A percentile compares a stretch with the other conserved stretches of the same genome.
Evolutionary conservation across 2,797 vertebrate genomes (phyloP).

Genomic region (Calcarius lapponicus): DNA sequence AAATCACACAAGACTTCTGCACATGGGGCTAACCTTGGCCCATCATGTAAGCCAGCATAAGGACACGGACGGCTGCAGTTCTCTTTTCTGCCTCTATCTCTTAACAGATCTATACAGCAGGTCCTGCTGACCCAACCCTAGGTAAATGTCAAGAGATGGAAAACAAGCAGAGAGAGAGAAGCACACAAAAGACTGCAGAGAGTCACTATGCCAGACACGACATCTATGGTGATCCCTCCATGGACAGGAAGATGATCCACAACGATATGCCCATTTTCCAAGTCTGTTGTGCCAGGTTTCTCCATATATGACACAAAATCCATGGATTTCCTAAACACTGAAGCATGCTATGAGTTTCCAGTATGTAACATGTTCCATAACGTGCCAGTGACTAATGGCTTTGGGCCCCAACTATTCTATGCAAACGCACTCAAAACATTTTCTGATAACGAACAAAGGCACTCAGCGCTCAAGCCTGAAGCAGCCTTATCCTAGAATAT

Average conservation of each 20-base stretch:
- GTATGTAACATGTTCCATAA: rapidly evolving
- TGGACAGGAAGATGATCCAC: background rate
- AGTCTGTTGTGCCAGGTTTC: background rate
- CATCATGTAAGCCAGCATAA: background rate
- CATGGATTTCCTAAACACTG: background rate
- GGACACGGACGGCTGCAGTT: background rate
- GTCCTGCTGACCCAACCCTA: background rate
- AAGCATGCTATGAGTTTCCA: background rate
- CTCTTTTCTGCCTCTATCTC: background rate
- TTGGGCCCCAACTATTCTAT: background rate
- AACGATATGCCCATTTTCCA: background rate
- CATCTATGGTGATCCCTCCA: background rate
- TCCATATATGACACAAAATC: background rate
- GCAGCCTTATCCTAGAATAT: background rate
- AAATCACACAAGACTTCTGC: background rate
- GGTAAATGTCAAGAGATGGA: background rate
- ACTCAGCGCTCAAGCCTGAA: background rate
- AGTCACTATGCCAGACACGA: rapidly evolving
- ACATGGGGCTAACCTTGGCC: background rate
- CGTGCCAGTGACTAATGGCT: background rate
- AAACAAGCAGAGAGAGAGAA: background rate
- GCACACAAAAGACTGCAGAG: background rate
- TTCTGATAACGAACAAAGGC: background rate
- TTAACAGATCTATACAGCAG: background rate
- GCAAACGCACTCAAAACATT: background rate